Percentiles rank a stretch among this genome's conserved stretches.
phyloP scores from a whole-genome alignment of 64 coral and sea anemone species.

The Acropora yongei region DNA sequence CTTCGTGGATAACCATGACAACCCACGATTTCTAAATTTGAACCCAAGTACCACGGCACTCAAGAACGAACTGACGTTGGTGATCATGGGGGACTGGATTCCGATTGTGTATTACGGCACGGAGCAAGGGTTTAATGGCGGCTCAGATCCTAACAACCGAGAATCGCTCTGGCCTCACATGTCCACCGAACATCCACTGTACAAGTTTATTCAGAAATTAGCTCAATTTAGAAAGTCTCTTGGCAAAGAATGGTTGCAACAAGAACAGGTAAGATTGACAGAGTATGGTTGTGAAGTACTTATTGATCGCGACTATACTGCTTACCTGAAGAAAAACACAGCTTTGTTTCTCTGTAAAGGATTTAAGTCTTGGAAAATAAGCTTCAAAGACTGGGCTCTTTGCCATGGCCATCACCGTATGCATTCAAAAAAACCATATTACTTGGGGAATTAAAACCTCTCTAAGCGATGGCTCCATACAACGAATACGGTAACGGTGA shows the following conservation, averaged over 20 bases:
- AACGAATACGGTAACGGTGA: too few relatives aligned
- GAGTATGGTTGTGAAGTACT: too few relatives aligned
- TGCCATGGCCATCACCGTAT: too few relatives aligned
- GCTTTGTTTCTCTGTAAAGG: too few relatives aligned
- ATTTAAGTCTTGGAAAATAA: too few relatives aligned
- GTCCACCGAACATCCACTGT: constrained; percentile 59
- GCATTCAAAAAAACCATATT: too few relatives aligned
- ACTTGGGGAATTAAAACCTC: too few relatives aligned
- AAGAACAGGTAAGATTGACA: neutral
- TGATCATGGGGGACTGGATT: constrained; percentile 70
- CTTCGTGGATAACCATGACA: constrained; percentile 83
- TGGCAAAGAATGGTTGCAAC: constrained; percentile 44
- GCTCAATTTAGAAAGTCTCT: constrained; percentile 42
- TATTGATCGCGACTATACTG: too few relatives aligned
- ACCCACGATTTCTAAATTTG: constrained; percentile 57
- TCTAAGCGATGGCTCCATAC: too few relatives aligned
- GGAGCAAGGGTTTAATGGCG: constrained; percentile 81
- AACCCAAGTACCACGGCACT: constrained; percentile 67
- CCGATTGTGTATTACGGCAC: constrained; percentile 82
- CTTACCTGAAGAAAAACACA: too few relatives aligned
- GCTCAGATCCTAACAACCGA: constrained; percentile 64
- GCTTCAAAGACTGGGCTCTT: too few relatives aligned
- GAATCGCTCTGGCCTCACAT: constrained; percentile 79
- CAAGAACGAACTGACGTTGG: constrained; percentile 50
- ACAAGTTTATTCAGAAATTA: constrained; percentile 69